These are phyloP conservation scores for Agonopterix subpropinquella DNA, from an alignment of 2,888 invertebrate species.

Conservation along the genomic window DNA sequence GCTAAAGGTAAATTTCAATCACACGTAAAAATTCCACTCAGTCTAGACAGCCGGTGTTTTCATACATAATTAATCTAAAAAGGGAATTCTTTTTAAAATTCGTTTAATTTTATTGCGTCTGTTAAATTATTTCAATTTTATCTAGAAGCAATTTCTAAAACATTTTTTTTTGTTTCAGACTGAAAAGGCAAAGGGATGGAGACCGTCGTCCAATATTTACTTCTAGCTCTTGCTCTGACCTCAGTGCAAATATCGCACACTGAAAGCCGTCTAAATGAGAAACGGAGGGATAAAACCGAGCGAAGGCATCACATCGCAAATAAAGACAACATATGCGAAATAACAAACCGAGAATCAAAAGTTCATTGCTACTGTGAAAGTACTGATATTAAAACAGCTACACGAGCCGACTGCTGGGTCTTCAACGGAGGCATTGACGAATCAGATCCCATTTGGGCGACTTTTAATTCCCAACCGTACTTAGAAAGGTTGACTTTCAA, in stretches of 20 bases:
- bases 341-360: conserved; percentile 70
- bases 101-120: too few relatives aligned
- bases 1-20: too few relatives aligned
- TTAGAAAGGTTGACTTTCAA: conserved; percentile 81
- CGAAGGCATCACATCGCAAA: conserved; percentile 52
- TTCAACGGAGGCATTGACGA: conserved; percentile 80
- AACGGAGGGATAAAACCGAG: conserved; percentile 70
- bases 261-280: conserved; percentile 71
- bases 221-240: conserved; percentile 67
- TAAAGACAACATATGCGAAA: conserved; percentile 76
- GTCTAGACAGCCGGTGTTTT: too few relatives aligned
- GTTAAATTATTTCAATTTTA: too few relatives aligned
- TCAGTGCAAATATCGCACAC: conserved; percentile 71
- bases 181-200: conserved; percentile 50
- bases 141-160: conserved; percentile 14
- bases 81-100: too few relatives aligned
- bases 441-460: conserved; percentile 82
- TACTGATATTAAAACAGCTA: conserved; percentile 72
- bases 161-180: conserved; percentile 53
- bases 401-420: conserved; percentile 86
- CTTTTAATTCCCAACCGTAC: conserved; percentile 82
- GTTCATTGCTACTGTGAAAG: conserved; percentile 82
- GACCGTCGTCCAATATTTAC: conserved; percentile 68
- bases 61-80: too few relatives aligned
- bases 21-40: too few relatives aligned